phyloP scores from a whole-genome alignment of 2,113 vertebrate species.

The Tympanuchus pallidicinctus region DNA sequence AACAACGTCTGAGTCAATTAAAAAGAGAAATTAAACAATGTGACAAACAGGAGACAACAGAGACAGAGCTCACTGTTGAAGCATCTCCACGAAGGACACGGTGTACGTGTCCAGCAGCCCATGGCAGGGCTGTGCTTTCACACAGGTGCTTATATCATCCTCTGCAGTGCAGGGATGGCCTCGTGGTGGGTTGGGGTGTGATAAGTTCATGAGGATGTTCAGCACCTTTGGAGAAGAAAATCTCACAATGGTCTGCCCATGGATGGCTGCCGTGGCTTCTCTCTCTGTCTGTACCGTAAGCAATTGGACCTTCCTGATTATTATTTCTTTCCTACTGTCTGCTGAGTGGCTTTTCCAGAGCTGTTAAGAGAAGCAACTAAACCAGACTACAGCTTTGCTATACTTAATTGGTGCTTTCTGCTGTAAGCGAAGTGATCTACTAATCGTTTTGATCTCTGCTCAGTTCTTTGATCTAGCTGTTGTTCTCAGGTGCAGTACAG shows the following conservation, averaged over 20 bases:
- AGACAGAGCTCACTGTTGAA: background rate
- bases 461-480: constrained; percentile 55
- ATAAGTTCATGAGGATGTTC: no score
- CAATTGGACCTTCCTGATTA: background rate
- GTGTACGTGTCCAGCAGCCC: fast-evolving
- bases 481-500: constrained; percentile 55
- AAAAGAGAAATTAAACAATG: constrained; percentile 60
- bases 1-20: constrained; percentile 63
- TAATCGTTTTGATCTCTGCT: constrained; percentile 66
- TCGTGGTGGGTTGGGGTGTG: no score
- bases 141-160: fast-evolving
- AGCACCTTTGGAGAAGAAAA: background rate
- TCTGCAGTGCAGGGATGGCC: no score
- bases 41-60: constrained; percentile 9
- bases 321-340: background rate
- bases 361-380: background rate
- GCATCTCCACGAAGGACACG: background rate
- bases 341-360: background rate
- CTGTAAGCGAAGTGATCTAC: constrained; percentile 50
- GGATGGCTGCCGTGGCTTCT: no score
- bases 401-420: constrained; percentile 50
- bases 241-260: background rate
- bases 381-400: background rate
- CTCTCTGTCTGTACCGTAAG: background rate
- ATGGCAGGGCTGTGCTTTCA: fast-evolving